A percentile compares a stretch with the other conserved stretches of the same genome.
phyloP scores from a whole-genome alignment of 2,888 invertebrate species.

The Cataglyphis altisquamis region DNA sequence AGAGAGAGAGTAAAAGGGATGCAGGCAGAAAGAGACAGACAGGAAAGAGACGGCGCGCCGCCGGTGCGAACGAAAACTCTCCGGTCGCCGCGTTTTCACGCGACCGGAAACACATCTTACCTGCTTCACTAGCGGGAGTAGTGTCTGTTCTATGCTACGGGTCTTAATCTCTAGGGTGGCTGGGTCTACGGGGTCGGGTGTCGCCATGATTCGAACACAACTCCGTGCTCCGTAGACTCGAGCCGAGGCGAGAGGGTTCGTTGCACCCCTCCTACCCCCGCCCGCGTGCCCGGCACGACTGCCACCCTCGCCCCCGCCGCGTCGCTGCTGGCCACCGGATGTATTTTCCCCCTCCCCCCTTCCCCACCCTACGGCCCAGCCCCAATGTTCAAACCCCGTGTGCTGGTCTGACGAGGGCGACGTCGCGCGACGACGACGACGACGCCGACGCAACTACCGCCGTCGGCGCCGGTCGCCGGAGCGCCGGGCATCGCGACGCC shows the following conservation, averaged over 20 bases:
- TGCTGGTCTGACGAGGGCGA: slow-evolving; percentile 53
- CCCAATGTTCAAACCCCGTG: slow-evolving; percentile 62
- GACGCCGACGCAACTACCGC: slow-evolving; percentile 59
- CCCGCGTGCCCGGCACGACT: slow-evolving; percentile 59
- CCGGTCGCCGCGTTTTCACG: slow-evolving; percentile 50
- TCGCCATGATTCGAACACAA: slow-evolving; percentile 88
- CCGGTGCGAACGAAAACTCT: slow-evolving; percentile 59
- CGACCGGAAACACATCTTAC: slow-evolving; percentile 87
- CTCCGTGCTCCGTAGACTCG: slow-evolving; percentile 83
- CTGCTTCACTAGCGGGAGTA: slow-evolving; percentile 97
- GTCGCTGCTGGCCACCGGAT: slow-evolving; percentile 61
- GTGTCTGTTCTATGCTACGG: slow-evolving; percentile 97
- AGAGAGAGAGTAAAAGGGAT: slow-evolving; percentile 7
- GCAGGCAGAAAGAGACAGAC: slow-evolving; percentile 44
- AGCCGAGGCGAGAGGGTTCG: slow-evolving; percentile 83
- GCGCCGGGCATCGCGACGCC: slow-evolving; percentile 15
- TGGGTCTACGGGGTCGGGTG: slow-evolving; percentile 88
- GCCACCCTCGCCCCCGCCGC: slow-evolving; percentile 63
- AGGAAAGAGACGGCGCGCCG: slow-evolving; percentile 52
- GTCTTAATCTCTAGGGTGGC: slow-evolving; percentile 94
- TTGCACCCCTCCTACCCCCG: slow-evolving; percentile 79
- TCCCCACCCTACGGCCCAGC: slow-evolving; percentile 78
- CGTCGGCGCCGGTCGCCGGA: slow-evolving; percentile 14
- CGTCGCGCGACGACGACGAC: slow-evolving; percentile 67
- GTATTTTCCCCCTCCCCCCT: neutral